phyloP scores from a whole-genome alignment of 2,797 vertebrate genomes.

The Holocentrus rufus region DNA sequence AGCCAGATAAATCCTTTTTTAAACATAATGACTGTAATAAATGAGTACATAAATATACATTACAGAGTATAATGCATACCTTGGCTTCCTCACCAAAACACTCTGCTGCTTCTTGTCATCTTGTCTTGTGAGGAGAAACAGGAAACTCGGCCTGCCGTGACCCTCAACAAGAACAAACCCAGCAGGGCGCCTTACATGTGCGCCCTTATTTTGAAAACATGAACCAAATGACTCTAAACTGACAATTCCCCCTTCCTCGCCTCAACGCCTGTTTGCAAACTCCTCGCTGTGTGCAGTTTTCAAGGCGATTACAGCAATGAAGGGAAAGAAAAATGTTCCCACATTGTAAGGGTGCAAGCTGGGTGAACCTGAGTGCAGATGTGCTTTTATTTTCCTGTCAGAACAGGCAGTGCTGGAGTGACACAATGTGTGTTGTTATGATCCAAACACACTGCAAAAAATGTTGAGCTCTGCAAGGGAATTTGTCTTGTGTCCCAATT shows the following conservation, averaged over 20 bases:
- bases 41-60: too few species aligned
- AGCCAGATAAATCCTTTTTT: too few species aligned
- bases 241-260: conserved; percentile 9
- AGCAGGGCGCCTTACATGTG: conserved; percentile 61
- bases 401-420: too few species aligned
- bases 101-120: conserved; percentile 46
- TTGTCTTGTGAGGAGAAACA: conserved; percentile 11
- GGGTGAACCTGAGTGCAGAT: background rate
- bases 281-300: conserved; percentile 53
- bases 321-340: background rate
- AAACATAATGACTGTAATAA: too few species aligned
- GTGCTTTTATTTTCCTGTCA: background rate
- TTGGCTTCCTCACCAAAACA: background rate
- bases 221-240: conserved; percentile 65
- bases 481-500: too few species aligned
- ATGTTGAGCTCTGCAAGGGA: too few species aligned
- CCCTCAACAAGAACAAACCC: conserved; percentile 61
- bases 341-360: background rate
- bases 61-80: too few species aligned
- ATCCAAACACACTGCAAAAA: too few species aligned
- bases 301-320: background rate
- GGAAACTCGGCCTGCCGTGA: conserved; percentile 65
- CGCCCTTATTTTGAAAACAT: conserved; percentile 68
- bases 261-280: conserved; percentile 49
- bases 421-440: too few species aligned